Conservation (phyloP, 64 coral and sea anemone species). For the Platygyra sinensis region DNA sequence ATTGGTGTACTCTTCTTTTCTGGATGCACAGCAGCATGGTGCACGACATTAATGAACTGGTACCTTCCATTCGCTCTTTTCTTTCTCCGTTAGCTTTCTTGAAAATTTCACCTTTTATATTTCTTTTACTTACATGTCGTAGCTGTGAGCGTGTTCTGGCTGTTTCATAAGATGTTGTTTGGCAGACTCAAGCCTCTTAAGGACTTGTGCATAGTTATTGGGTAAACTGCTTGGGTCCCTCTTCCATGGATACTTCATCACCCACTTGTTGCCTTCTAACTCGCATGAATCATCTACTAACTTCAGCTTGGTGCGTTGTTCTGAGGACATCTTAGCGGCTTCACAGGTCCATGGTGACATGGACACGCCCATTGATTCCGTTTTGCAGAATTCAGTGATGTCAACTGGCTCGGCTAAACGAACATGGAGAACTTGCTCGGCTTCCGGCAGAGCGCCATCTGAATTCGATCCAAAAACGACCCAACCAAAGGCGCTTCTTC, state of each 20-base stretch:
- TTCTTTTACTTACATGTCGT: constrained; percentile 25
- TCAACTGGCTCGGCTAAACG: constrained; percentile 64
- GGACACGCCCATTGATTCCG: constrained; percentile 80
- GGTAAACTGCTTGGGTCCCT: constrained; percentile 15
- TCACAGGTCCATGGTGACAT: constrained; percentile 52
- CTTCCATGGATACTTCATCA: constrained; percentile 12
- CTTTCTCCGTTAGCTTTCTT: constrained; percentile 11
- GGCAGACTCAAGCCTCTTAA: not conserved
- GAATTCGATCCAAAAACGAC: constrained; percentile 64
- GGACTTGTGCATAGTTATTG: constrained; percentile 9
- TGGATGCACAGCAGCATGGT: not conserved
- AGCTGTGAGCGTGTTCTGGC: not conserved
- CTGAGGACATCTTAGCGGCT: constrained; percentile 37
- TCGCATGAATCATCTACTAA: constrained; percentile 56
- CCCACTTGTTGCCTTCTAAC: constrained; percentile 52
- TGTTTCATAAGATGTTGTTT: not conserved
- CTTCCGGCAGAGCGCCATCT: constrained; percentile 5
- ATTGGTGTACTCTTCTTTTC: constrained; percentile 26
- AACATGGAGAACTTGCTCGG: constrained; percentile 63
- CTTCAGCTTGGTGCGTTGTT: constrained; percentile 46
- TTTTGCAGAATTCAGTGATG: constrained; percentile 76
- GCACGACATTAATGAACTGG: constrained; percentile 2
- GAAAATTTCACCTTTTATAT: constrained; percentile 41
- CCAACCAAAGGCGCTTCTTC: constrained; percentile 73
- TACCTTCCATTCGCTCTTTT: not conserved